Percentiles rank a stretch among this genome's conserved stretches.
Evolutionary conservation across 2,113 vertebrate species (phyloP).

Genomic region (Ailuropoda melanoleuca): DNA sequence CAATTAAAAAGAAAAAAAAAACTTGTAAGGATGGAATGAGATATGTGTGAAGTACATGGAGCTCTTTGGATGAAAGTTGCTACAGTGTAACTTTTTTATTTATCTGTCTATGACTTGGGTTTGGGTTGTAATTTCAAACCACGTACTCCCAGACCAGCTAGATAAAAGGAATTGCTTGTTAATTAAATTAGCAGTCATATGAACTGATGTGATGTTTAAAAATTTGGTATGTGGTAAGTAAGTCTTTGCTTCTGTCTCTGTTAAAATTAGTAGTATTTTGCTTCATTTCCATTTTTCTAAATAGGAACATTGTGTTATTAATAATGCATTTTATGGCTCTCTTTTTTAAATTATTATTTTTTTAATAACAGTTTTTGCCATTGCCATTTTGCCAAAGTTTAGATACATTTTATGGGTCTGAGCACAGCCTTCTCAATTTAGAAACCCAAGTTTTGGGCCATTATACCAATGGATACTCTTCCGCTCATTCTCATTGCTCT

Average conservation of each 20-base stretch:
- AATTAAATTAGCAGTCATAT: background rate
- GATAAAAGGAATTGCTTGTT: background rate
- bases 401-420: background rate
- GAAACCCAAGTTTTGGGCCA: background rate
- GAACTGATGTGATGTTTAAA: background rate
- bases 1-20: background rate
- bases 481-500: background rate
- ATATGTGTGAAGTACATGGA: conserved; percentile 19
- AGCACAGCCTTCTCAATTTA: background rate
- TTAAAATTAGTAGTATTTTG: conserved; percentile 1
- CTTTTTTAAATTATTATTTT: background rate
- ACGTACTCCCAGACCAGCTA: background rate
- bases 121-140: background rate
- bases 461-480: background rate
- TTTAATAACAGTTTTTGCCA: background rate
- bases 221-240: background rate
- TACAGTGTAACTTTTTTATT: background rate
- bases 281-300: background rate
- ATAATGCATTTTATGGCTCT: background rate
- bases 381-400: background rate
- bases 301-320: background rate
- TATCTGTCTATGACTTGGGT: background rate
- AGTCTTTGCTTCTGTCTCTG: background rate
- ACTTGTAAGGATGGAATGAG: conserved; percentile 49
- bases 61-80: background rate